These are phyloP conservation scores for Dasypolia templi DNA, from an alignment of 2,888 invertebrate genomes.

Conservation along the genomic window DNA sequence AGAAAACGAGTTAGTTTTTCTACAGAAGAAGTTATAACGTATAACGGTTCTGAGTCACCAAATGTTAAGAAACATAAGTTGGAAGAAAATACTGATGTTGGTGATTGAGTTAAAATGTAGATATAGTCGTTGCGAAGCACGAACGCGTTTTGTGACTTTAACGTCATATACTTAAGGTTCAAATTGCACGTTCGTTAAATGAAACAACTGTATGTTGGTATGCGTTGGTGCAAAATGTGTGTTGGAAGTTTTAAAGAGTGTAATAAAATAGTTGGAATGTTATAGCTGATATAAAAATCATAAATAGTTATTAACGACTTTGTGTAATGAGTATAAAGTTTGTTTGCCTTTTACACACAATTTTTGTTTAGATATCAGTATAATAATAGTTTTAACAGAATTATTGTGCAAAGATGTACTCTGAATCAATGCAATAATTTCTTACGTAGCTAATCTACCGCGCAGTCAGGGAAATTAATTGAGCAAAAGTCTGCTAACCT, in stretches of 20 bases:
- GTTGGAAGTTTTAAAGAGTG: constrained; percentile 32
- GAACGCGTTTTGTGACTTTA: background rate
- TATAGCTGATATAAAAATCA: constrained; percentile 16
- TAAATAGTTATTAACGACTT: constrained; percentile 8
- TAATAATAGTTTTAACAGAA: background rate
- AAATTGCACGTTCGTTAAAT: constrained; percentile 8
- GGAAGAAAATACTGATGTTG: constrained; percentile 58
- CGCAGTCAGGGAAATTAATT: background rate
- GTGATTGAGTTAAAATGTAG: constrained; percentile 47
- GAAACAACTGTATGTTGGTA: constrained; percentile 17
- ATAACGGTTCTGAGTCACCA: constrained; percentile 57
- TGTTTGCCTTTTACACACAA: constrained; percentile 15
- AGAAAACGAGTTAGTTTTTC: constrained; percentile 77
- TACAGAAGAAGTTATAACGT: constrained; percentile 70
- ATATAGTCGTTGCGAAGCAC: background rate
- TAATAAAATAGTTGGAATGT: background rate
- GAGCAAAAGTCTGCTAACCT: background rate
- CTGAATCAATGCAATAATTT: background rate
- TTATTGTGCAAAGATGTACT: constrained; percentile 5
- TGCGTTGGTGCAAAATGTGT: constrained; percentile 22
- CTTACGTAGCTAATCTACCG: background rate
- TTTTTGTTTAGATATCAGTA: too few relatives aligned
- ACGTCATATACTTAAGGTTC: background rate
- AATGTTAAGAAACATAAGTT: constrained; percentile 59
- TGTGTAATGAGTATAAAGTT: constrained; percentile 9